A percentile compares a stretch with the other conserved stretches of the same genome.
Conservation (phyloP, 2,888 invertebrate genomes). For the Calephelis perditalis region DNA sequence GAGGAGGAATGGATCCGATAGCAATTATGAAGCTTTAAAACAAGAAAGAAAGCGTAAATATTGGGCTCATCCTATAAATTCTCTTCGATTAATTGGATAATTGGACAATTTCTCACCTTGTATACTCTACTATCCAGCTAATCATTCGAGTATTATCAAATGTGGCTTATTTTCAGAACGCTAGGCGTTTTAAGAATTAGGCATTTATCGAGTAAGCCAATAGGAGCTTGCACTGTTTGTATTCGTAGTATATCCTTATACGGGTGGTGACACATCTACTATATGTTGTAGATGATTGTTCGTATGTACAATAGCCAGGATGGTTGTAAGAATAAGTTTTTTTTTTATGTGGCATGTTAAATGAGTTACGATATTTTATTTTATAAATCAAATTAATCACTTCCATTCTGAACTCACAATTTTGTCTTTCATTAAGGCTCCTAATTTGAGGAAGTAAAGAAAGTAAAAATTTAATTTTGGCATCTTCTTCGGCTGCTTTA, state of each 20-base stretch:
- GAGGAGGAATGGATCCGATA: too few relatives aligned
- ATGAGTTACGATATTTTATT: slow-evolving; percentile 14
- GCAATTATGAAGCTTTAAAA: slow-evolving; percentile 1
- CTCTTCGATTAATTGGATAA: not conserved
- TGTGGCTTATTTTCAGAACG: not conserved
- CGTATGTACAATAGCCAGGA: not conserved
- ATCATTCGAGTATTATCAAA: too few relatives aligned
- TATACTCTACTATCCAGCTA: not conserved
- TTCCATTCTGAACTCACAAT: slow-evolving; percentile 31
- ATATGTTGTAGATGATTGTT: slow-evolving; percentile 1
- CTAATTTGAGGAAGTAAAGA: slow-evolving; percentile 23
- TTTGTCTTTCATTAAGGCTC: slow-evolving; percentile 27
- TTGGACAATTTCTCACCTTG: not conserved
- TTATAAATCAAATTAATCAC: slow-evolving; percentile 30
- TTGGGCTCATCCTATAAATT: not conserved
- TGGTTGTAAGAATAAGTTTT: too few relatives aligned
- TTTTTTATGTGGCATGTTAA: not conserved
- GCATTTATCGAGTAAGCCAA: too few relatives aligned
- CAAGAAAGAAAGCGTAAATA: slow-evolving; percentile 5
- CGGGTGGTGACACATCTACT: slow-evolving; percentile 2
- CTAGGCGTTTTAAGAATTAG: not conserved
- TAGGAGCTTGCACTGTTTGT: not conserved
- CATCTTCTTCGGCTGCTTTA: slow-evolving; percentile 17
- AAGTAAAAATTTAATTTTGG: slow-evolving; percentile 28
- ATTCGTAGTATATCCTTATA: not conserved